Evolutionary conservation across 2,113 vertebrate species (phyloP).

Genomic region (Lycocorax pyrrhopterus): DNA sequence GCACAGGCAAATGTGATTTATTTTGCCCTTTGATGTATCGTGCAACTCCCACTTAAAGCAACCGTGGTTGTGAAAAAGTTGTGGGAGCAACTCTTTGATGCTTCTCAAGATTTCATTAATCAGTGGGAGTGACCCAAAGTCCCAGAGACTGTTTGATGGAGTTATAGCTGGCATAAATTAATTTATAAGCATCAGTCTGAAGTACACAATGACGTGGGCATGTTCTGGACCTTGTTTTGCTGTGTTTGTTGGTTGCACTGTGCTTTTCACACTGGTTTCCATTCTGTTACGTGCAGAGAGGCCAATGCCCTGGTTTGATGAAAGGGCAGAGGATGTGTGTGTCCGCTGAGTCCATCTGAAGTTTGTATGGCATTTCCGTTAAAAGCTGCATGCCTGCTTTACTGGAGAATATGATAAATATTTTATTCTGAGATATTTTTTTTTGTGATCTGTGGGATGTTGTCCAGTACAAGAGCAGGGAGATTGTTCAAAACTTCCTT

Average conservation of each 20-base stretch:
- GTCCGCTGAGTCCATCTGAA: neutral
- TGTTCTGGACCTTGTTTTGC: neutral
- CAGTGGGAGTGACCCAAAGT: neutral
- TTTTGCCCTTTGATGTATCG: neutral
- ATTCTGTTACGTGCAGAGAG: neutral
- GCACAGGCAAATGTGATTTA: neutral
- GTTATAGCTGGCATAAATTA: neutral
- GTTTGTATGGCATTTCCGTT: neutral
- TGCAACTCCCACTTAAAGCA: neutral
- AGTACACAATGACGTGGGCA: rapidly evolving
- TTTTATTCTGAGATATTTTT: neutral
- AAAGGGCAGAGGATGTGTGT: neutral
- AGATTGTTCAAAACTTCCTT: neutral
- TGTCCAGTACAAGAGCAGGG: neutral
- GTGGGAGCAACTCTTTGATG: neutral
- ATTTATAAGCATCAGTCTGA: neutral
- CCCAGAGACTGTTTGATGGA: neutral
- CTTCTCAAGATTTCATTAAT: neutral
- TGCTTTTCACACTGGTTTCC: neutral
- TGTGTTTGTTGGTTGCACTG: neutral
- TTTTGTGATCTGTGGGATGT: neutral
- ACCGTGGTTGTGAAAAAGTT: neutral
- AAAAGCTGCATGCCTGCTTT: neutral
- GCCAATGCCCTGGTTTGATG: neutral
- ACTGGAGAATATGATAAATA: neutral